These are phyloP conservation scores for Scaptomyza graminum DNA, from an alignment of 1,140 invertebrate genomes.

Conservation along the genomic window DNA sequence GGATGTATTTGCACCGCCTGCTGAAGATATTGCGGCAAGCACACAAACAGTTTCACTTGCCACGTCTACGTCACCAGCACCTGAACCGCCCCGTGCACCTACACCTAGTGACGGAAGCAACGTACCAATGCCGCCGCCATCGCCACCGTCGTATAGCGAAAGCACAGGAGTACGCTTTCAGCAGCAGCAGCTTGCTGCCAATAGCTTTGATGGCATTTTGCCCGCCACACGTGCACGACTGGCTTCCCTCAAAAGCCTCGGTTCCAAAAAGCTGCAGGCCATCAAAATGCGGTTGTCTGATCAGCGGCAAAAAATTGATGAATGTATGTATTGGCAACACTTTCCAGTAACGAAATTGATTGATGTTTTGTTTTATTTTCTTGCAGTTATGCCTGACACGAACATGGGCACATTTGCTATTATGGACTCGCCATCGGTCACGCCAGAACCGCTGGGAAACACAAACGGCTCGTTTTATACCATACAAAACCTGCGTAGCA, in stretches of 20 bases:
- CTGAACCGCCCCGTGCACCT: neutral
- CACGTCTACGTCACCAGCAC: constrained; percentile 7
- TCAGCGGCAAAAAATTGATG: constrained; percentile 84
- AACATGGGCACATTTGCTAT: constrained; percentile 72
- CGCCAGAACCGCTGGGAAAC: constrained; percentile 72
- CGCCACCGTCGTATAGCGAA: constrained; percentile 62
- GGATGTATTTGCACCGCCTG: constrained; percentile 71
- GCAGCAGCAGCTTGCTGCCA: constrained; percentile 64
- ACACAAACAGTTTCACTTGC: constrained; percentile 33
- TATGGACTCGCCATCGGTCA: constrained; percentile 79
- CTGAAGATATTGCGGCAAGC: constrained; percentile 51
- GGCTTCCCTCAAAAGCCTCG: constrained; percentile 87
- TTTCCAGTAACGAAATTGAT: neutral
- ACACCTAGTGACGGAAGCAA: constrained; percentile 15
- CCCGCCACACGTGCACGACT: constrained; percentile 86
- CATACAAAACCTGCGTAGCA: constrained; percentile 77
- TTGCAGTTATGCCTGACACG: constrained; percentile 76
- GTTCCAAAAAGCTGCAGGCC: constrained; percentile 87
- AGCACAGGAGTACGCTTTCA: constrained; percentile 57
- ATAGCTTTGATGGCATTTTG: constrained; percentile 77
- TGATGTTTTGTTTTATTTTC: neutral
- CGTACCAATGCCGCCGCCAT: constrained; percentile 51
- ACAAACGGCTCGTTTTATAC: constrained; percentile 78
- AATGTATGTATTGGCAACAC: constrained; percentile 80
- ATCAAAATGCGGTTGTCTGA: constrained; percentile 88